These are phyloP conservation scores for Drosophila neonasuta DNA, from an alignment of 2,888 invertebrate genomes.

Conservation along the genomic window DNA sequence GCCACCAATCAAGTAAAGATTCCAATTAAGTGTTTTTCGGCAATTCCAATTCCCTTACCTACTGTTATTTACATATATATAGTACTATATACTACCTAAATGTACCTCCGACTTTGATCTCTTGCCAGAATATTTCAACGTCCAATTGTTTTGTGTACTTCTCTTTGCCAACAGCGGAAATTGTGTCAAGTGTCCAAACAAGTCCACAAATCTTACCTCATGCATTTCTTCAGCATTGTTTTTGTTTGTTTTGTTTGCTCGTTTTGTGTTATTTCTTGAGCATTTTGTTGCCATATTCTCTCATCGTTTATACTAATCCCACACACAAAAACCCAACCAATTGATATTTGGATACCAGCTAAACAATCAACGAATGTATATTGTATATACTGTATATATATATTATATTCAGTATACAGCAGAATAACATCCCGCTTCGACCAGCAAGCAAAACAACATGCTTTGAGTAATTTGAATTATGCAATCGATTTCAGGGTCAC, in stretches of 20 bases:
- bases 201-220: constrained; percentile 15
- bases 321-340: constrained; percentile 5
- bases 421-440: constrained; percentile 12
- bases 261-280: constrained; percentile 35
- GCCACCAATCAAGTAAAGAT: constrained; percentile 16
- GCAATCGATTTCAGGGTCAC: constrained; percentile 75
- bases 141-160: constrained; percentile 12
- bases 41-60: constrained; percentile 1
- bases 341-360: constrained; percentile 4
- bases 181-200: constrained; percentile 32
- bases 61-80: not conserved
- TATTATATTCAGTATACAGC: constrained; percentile 7
- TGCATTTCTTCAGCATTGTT: constrained; percentile 29
- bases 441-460: not conserved
- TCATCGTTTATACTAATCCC: constrained; percentile 28
- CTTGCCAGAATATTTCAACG: constrained; percentile 34
- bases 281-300: constrained; percentile 11
- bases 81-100: too few relatives aligned
- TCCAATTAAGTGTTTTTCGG: constrained; percentile 8
- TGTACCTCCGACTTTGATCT: constrained; percentile 20
- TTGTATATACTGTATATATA: constrained; percentile 1
- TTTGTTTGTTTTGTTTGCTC: constrained; percentile 19
- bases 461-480: constrained; percentile 20
- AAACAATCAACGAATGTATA: constrained; percentile 18
- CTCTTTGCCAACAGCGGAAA: constrained; percentile 42